Evolutionary conservation across 2,797 vertebrate species (phyloP), one percentile per base, ranked within the genome.

Genomic region (Glyptemys insculpta): DNA sequence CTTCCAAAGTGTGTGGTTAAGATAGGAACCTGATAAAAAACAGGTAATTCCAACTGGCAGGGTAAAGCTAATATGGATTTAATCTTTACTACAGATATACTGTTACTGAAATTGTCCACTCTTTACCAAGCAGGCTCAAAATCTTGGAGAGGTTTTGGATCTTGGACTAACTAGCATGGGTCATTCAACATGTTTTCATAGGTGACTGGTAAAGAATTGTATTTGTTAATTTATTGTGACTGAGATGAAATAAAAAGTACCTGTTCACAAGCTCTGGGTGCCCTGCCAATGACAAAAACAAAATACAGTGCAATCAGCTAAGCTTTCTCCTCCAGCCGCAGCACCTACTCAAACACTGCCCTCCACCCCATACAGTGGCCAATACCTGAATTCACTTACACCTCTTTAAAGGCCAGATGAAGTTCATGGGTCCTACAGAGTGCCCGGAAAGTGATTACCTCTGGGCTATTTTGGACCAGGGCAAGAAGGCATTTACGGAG

Each of bases 71-170:
- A 97, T 81, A 94, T 74, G 79, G 91, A 80, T 89, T 95, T 96
- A 94, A 96, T 97, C 95, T 96, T 68, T 88, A 34, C 89, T 81
- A 41, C 76, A 76, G 93, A 56, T 88, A 96, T 93, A 93, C 86
- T 93, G 76, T 91, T 49, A 98, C 98, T 98, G 72, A 98, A 98
- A 97, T 96, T 98, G 98, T 31, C 27, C 44, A 49, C 4, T 15
- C 41, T 44, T 78, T 49, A 78, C 44, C 44, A 31, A 78, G 44
- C 25, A 49, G 74, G 25, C 44, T 31, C 25, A 78, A 44, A 47
- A 78, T 47, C 27, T 31, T 49, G 41, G 74, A 12, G 41, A 47
- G 27, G 44, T 78, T 47, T 74, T 23, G 23, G 68, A 41, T 9
- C 44, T 29, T 47, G 29, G 74, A 78, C 21, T 76, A 47, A 27